These are phyloP conservation scores for Cyprinodon brontotheroides DNA, from an alignment of 2,113 vertebrate species.

Conservation along the genomic window DNA sequence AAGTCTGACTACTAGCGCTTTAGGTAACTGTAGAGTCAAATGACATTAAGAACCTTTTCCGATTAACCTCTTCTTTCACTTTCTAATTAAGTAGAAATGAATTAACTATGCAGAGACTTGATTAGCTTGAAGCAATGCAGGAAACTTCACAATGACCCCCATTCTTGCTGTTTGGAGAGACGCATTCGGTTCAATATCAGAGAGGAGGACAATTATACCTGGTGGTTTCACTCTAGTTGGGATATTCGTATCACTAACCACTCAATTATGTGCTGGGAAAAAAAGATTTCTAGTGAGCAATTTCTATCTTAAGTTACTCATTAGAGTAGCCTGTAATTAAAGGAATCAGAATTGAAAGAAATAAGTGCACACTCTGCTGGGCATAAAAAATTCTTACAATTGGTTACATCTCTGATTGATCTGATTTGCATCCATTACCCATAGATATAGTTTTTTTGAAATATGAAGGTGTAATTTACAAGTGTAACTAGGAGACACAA, in stretches of 20 bases:
- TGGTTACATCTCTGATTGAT: not conserved
- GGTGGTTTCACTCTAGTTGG: not conserved
- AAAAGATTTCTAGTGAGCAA: not conserved
- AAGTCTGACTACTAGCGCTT: constrained; percentile 25
- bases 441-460: not conserved
- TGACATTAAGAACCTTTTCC: constrained; percentile 18
- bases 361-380: not conserved
- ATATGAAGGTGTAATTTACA: not conserved
- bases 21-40: constrained; percentile 26
- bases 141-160: constrained; percentile 13
- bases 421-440: not conserved
- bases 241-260: constrained; percentile 4
- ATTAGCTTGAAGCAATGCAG: constrained; percentile 15
- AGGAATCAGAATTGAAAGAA: constrained; percentile 5
- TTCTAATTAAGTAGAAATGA: constrained; percentile 35
- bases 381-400: not conserved
- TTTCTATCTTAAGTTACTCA: constrained; percentile 1
- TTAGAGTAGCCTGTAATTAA: not conserved
- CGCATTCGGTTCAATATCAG: not conserved
- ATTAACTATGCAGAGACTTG: constrained; percentile 1
- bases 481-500: not conserved
- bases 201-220: constrained; percentile 3
- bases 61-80: constrained; percentile 21
- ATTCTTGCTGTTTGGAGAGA: constrained; percentile 7
- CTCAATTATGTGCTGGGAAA: constrained; percentile 12